Percentiles rank a stretch among this genome's conserved stretches.
Evolutionary conservation across 2,797 vertebrate species (phyloP).

Genomic region (Peromyscus nudipes): DNA sequence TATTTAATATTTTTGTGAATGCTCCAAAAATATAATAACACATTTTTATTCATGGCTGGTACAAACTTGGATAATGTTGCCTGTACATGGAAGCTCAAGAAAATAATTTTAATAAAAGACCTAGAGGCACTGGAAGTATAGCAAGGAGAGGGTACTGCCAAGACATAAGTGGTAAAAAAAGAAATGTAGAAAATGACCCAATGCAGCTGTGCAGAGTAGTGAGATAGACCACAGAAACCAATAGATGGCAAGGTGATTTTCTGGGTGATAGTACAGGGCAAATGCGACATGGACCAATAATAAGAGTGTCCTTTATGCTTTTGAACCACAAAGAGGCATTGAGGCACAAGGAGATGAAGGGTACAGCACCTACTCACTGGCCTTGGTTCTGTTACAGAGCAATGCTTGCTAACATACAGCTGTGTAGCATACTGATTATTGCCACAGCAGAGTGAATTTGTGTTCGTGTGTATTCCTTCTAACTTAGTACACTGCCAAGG

Average conservation of each 20-base stretch:
- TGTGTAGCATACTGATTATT: not conserved
- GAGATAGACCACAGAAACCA: slow-evolving; percentile 50
- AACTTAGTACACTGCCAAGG: not conserved
- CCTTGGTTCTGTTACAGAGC: not conserved
- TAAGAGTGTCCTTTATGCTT: slow-evolving; percentile 23
- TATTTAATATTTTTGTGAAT: slow-evolving; percentile 66
- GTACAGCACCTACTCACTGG: not conserved
- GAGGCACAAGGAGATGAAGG: slow-evolving; percentile 34
- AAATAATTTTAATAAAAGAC: slow-evolving; percentile 78
- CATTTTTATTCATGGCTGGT: slow-evolving; percentile 65
- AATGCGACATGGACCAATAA: slow-evolving; percentile 17
- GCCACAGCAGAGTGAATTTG: not conserved
- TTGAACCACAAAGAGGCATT: slow-evolving; percentile 63
- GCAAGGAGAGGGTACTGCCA: slow-evolving; percentile 71
- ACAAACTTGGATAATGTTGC: slow-evolving; percentile 43
- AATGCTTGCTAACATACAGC: not conserved
- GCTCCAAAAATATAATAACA: slow-evolving; percentile 64
- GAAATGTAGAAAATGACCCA: slow-evolving; percentile 70
- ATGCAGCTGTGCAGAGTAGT: slow-evolving; percentile 11
- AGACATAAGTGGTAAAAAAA: slow-evolving; percentile 69
- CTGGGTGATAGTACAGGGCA: slow-evolving; percentile 12
- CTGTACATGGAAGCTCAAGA: slow-evolving; percentile 35
- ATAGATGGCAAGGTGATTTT: slow-evolving; percentile 59
- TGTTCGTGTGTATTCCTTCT: not conserved
- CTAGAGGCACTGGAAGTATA: slow-evolving; percentile 62